These are phyloP conservation scores for Cinara cedri DNA, from an alignment of 2,888 invertebrate genomes.

Conservation along the genomic window DNA sequence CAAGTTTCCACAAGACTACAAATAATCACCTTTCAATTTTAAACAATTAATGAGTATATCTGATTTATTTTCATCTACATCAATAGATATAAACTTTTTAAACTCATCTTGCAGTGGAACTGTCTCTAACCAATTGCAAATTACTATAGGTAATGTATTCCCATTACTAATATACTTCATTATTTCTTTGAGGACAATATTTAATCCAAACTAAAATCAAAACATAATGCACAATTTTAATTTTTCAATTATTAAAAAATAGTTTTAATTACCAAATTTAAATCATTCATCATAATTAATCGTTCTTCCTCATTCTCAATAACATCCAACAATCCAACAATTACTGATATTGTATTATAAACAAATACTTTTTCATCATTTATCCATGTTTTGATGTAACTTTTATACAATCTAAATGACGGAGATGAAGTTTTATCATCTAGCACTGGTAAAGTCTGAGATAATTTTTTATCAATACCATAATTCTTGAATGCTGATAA, in stretches of 20 bases:
- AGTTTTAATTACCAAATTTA: conserved; percentile 37
- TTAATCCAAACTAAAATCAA: conserved; percentile 37
- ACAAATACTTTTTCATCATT: conserved; percentile 32
- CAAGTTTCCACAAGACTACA: neutral
- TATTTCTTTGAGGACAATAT: conserved; percentile 47
- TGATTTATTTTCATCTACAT: conserved; percentile 35
- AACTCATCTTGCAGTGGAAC: conserved; percentile 39
- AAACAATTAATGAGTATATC: conserved; percentile 35
- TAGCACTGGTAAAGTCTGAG: conserved; percentile 12
- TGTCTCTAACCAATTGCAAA: conserved; percentile 45
- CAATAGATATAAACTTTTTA: conserved; percentile 36
- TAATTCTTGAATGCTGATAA: conserved; percentile 41
- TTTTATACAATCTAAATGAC: conserved; percentile 22
- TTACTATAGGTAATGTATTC: conserved; percentile 14
- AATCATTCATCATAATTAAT: conserved; percentile 34
- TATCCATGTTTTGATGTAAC: conserved; percentile 42
- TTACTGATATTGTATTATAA: conserved; percentile 49
- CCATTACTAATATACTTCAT: conserved; percentile 49
- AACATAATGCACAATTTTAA: neutral
- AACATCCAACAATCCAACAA: conserved; percentile 30
- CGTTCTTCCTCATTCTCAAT: conserved; percentile 18
- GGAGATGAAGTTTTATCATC: conserved; percentile 15
- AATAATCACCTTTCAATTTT: conserved; percentile 34
- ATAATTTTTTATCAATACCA: conserved; percentile 21
- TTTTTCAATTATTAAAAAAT: conserved; percentile 1